phyloP scores from a whole-genome alignment of 1,140 invertebrate species.

The Pachypeltis micranthus region DNA sequence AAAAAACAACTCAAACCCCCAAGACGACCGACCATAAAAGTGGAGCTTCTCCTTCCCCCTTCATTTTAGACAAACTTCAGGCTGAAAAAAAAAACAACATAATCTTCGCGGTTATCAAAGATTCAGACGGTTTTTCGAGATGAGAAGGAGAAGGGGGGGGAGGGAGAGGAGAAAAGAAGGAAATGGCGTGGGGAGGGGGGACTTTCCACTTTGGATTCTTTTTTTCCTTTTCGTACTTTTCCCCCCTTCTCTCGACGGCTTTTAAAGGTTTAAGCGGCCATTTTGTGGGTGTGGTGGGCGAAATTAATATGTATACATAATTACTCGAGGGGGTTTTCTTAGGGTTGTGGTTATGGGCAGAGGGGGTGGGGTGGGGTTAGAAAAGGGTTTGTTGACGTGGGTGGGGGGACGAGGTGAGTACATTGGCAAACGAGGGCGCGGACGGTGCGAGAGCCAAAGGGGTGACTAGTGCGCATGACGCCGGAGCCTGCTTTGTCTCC shows the following conservation, averaged over 20 bases:
- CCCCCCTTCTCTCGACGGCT: background rate
- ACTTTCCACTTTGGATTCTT: too few species aligned
- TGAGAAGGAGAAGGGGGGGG: background rate
- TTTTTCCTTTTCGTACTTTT: too few species aligned
- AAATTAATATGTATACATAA: conserved; percentile 6
- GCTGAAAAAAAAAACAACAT: background rate
- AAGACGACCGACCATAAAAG: background rate
- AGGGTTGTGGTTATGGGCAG: background rate
- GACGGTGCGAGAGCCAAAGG: too few species aligned
- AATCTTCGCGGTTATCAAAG: background rate
- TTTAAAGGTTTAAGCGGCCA: conserved; percentile 8
- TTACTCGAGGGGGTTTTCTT: background rate
- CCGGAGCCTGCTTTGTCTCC: too few species aligned
- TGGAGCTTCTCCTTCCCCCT: background rate
- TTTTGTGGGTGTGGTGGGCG: conserved; percentile 4
- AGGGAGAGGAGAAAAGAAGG: background rate
- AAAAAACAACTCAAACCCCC: too few species aligned
- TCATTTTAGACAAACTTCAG: background rate
- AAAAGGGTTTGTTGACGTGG: too few species aligned
- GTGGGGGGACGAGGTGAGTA: too few species aligned
- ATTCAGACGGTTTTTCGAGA: background rate
- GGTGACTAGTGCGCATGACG: too few species aligned
- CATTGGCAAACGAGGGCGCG: too few species aligned
- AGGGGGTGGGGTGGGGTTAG: background rate
- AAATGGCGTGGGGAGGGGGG: too few species aligned